Base-by-base conservation (phyloP, 2,113 vertebrate genomes). In the Theristicus caerulescens region DNA sequence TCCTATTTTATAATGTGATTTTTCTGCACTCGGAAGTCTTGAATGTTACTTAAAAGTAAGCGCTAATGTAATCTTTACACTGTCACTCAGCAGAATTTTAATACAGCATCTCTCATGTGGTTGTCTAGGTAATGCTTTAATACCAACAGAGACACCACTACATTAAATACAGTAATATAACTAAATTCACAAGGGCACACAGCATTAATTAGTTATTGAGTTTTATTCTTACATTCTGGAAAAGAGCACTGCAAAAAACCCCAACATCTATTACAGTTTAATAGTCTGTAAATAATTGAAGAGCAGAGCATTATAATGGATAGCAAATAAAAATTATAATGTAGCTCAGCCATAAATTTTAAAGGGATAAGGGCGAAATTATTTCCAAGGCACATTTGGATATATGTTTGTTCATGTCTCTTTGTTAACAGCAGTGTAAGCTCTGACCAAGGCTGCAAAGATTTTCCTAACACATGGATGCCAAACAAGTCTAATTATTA, bases 401-500 rank as follows among this genome's bases (percentile, higher is more conserved):
- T 76, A 29, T n/a, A 67, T 29, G 25, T 74, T 89, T 87, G 42
- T 71, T 79, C 72, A 38, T 16, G 26, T 81, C 40, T 71, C 34
- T 88, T 49, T 88, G 49, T 54, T 92, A 94, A 78, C 16, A 94
- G 52, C 59, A 90, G 25, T 5, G 12, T 82, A 87, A 91, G 58
- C 44, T n/a, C 22, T 82, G 73, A 95, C 46, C 61, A 69, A 83
- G 34, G 42, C 65, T 79, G 58, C 49, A 85, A 89, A 76, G 65
- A 77, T 61, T 94, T 94, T 94, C 78, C 78, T 82, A 93, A 88
- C 36, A 40, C 65, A 72, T 3, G 26, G 81, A 92, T 73, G 81
- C 80, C 86, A 94, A 93, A 96, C 13, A 2, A 96, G 58, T 74
- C 59, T 81, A 90, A 82, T 91, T 97, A 92, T 58, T 84, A 1